Conservation (phyloP, 2,888 invertebrate genomes). For the Cephus sareptanus region DNA sequence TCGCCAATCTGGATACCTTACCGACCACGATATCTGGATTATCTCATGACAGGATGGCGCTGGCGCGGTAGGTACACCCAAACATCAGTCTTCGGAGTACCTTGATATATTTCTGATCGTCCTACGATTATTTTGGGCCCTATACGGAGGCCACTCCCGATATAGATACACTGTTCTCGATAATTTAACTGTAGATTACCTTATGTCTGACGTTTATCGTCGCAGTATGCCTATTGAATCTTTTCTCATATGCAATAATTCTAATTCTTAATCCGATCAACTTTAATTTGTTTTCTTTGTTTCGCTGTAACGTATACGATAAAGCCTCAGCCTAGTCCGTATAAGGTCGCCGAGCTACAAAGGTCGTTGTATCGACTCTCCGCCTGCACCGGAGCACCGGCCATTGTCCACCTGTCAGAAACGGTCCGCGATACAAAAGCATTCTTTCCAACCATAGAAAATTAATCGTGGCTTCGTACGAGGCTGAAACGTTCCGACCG, state of each 20-base stretch:
- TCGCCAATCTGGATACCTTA: slow-evolving; percentile 69
- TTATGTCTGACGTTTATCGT: neutral
- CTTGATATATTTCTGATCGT: neutral
- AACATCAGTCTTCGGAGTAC: neutral
- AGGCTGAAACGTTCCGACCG: neutral
- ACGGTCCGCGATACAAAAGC: neutral
- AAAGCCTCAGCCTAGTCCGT: neutral
- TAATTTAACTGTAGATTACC: neutral
- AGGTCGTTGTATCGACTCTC: neutral
- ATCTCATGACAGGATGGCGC: slow-evolving; percentile 76
- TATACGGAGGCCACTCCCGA: neutral
- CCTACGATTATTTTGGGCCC: neutral
- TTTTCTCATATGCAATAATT: neutral
- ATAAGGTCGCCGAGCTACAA: neutral
- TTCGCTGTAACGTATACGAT: neutral
- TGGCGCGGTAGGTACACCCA: slow-evolving; percentile 71
- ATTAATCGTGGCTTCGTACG: neutral
- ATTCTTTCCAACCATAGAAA: neutral
- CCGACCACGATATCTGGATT: slow-evolving; percentile 70
- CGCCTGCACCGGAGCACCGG: neutral
- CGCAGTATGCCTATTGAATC: neutral
- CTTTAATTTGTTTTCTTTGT: neutral
- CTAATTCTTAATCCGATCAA: neutral
- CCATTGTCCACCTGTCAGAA: neutral
- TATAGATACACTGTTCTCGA: neutral